Evolutionary conservation across 2,113 vertebrate species (phyloP), one percentile per base, ranked within the genome.

Genomic region (Mugil cephalus): DNA sequence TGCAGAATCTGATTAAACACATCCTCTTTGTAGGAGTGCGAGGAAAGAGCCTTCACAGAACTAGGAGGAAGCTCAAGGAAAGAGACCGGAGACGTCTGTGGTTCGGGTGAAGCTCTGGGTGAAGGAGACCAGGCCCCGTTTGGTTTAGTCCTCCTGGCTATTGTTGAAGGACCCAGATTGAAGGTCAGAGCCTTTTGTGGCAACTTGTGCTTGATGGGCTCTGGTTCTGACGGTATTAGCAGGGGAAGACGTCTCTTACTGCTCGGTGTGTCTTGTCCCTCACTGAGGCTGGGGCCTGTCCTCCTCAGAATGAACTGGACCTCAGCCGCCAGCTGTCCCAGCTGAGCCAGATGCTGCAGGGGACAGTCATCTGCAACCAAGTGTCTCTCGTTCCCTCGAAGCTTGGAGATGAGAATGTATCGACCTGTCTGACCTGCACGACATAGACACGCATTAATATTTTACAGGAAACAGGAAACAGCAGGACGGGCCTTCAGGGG

Each of bases 341-440:
- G 94, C 66, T 96, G 95, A 51, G 95, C 90, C 90, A 99, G 92
- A 0, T 92, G 93, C 63, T 95, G 93, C 73, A 98, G 50, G 1
- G 96, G 97, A 24, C 93, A 91, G 67, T 98, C 97, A 18, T 93
- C 93, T 0, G 96, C 95, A 17, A 94, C 86, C 30, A 99, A 90
- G 74, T 95, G 95, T 42, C 93, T 88, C 80, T 99, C 97, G 6
- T 92, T 96, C 64, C 95, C 96, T 13, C 94, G 89, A 24, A 96
- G 86, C 82, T 94, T 96, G 92, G 96, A 92, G 72, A 96, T 87
- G 1, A 99, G 94, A 51, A 97, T 87, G 1, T 97, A 99, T 7
- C 97, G 96, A 15, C 97, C 98, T 0, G 96, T 99, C 91, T 96
- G 96, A 83, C 97, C 97, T 99, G 89, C 11, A 17, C 15, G 18